These are phyloP conservation scores for Cynocephalus volans DNA, from an alignment of 2,113 vertebrate species.

Conservation along the genomic window DNA sequence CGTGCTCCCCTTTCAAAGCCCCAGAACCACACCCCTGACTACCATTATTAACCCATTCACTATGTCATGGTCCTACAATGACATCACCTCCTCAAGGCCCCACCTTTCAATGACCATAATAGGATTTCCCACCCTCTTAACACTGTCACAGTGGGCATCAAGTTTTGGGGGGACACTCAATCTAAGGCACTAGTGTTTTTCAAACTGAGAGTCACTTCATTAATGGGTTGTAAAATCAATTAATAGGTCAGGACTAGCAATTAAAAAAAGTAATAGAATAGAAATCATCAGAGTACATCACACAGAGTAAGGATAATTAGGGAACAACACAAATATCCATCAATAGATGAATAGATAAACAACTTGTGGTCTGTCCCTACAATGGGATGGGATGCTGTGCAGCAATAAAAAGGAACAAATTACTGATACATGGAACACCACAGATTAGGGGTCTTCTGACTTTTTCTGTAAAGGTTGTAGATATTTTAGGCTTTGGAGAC, in stretches of 20 bases:
- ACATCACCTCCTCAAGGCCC: no score
- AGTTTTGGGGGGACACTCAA: no score
- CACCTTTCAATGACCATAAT: no score
- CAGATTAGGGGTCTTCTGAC: neutral
- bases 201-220: neutral
- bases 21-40: no score
- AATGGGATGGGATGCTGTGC: neutral
- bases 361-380: neutral
- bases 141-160: no score
- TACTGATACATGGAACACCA: neutral
- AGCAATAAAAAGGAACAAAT: neutral
- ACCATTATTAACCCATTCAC: no score
- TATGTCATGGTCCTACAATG: no score
- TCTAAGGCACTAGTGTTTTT: neutral
- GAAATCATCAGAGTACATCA: neutral
- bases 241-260: neutral
- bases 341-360: neutral
- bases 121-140: no score
- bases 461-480: neutral
- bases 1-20: no score
- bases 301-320: neutral
- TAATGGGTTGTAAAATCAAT: neutral
- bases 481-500: neutral
- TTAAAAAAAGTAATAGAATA: neutral
- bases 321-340: neutral